Base-by-base conservation (phyloP, 2,888 invertebrate genomes). In the Callyntrura guangdongensis region DNA sequence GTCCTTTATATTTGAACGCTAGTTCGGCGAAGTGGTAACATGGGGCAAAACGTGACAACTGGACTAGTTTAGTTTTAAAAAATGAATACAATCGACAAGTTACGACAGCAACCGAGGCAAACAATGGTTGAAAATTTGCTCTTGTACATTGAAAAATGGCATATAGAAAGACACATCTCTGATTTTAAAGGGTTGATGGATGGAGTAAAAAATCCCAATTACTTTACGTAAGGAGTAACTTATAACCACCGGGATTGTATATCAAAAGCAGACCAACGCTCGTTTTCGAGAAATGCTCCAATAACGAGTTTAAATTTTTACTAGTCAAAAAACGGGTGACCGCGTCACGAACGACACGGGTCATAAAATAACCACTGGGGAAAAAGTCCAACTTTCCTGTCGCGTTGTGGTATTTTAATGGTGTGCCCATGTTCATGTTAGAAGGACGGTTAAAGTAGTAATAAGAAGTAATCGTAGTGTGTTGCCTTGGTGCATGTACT, bases 311-410 rank as follows among this genome's bases (percentile, higher is more conserved):
- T 17, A n/a, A 72, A 36, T 47, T 49, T 79, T 25, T 53, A 79
- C 45, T 36, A 79, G 22, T 79, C 53, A 6, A 53, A n/a, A 45
- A 74, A 74, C 61, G n/a, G 61, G 61, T 82, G 82, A 64, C 82
- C 82, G 17, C 14, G 82, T 64, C 82, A 82, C 82, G 82, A 61
- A 82, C 45, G 11, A 17, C 64, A 61, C 47, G 64, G 82, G 64
- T 64, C 82, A 82, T 82, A 82, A 82, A 82, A 64, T 45, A 27
- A 17, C 56, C n/a, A 56, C 53, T 56, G 56, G 53, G n/a, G 25
- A 79, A 20, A 77, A 49, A 77, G 47, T 47, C 6, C 25, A 2
- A 11, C 27, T 67, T 9, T 6, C 17, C 14, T 17, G 47, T 47
- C 1, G n/a, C 17, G 3, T 8, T 45, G 72, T 72, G 72, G 72